Evolutionary conservation across 1,140 invertebrate species (phyloP).

Genomic region (Frieseomelitta varia): DNA sequence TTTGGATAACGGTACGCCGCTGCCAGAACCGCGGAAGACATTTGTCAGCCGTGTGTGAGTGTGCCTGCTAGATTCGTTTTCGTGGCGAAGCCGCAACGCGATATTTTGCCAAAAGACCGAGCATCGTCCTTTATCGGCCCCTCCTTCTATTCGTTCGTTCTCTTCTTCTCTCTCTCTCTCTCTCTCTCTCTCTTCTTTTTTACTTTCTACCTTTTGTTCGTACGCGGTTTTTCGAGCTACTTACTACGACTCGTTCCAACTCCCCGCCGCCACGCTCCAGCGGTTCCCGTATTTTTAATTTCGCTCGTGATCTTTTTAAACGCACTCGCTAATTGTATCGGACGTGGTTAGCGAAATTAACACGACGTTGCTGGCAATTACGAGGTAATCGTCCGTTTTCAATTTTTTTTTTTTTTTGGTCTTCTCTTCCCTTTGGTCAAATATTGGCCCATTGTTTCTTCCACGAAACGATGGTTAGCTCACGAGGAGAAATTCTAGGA

Average conservation of each 20-base stretch:
- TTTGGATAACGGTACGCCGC: slow-evolving; percentile 71
- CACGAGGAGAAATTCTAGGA: not conserved
- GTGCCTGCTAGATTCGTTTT: slow-evolving; percentile 52
- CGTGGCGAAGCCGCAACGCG: slow-evolving; percentile 30
- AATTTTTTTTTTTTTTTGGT: too few relatives aligned
- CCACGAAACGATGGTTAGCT: slow-evolving; percentile 6
- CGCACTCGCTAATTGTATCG: slow-evolving; percentile 14
- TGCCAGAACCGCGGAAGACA: slow-evolving; percentile 69
- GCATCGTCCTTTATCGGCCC: slow-evolving; percentile 23
- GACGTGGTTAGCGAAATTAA: not conserved
- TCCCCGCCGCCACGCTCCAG: not conserved
- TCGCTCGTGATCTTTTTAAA: not conserved
- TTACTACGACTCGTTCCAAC: not conserved
- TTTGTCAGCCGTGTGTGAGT: slow-evolving; percentile 61
- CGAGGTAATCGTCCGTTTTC: not conserved
- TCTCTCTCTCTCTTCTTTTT: not conserved
- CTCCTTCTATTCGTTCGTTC: not conserved
- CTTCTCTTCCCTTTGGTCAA: not conserved
- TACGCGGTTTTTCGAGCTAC: not conserved
- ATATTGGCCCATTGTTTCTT: slow-evolving; percentile 40
- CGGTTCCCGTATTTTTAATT: slow-evolving; percentile 10
- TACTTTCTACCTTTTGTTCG: not conserved
- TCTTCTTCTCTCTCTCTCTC: not conserved
- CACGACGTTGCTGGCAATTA: not conserved
- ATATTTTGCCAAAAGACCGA: slow-evolving; percentile 54